Percentiles rank a stretch among this genome's conserved stretches.
phyloP scores from a whole-genome alignment of 2,113 vertebrate genomes.

The Toxotes chatareus region DNA sequence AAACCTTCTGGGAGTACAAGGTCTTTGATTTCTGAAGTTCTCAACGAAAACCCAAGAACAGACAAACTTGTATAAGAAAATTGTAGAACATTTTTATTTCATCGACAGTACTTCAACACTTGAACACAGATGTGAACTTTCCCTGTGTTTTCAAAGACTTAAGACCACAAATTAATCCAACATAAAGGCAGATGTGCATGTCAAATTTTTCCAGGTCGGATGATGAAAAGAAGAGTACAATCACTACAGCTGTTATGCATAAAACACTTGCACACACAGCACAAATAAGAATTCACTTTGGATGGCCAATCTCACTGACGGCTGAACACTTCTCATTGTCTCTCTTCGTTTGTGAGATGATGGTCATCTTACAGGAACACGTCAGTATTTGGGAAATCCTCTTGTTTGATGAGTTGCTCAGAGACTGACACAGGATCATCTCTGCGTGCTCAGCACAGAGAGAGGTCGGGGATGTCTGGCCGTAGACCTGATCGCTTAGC shows the following conservation, averaged over 20 bases:
- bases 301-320: slow-evolving; percentile 33
- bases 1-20: no score
- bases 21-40: not conserved
- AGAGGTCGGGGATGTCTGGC: not conserved
- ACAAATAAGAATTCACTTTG: slow-evolving; percentile 59
- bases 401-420: slow-evolving; percentile 3
- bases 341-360: slow-evolving; percentile 38
- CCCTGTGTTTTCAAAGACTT: slow-evolving; percentile 69
- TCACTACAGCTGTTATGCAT: slow-evolving; percentile 68
- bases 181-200: slow-evolving; percentile 78
- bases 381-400: slow-evolving; percentile 20
- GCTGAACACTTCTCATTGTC: slow-evolving; percentile 3
- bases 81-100: slow-evolving; percentile 75
- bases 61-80: slow-evolving; percentile 63
- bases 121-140: slow-evolving; percentile 62
- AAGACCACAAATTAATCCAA: slow-evolving; percentile 73
- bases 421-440: slow-evolving; percentile 34
- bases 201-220: slow-evolving; percentile 52
- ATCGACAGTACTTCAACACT: slow-evolving; percentile 72
- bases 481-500: not conserved
- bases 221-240: slow-evolving; percentile 65
- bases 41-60: slow-evolving; percentile 10
- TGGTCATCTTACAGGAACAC: slow-evolving; percentile 48
- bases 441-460: slow-evolving; percentile 15
- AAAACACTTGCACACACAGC: slow-evolving; percentile 62